Evolutionary conservation across 2,888 invertebrate species (phyloP), one percentile per base, ranked within the genome.

Genomic region (Ischnus inquisitorius): DNA sequence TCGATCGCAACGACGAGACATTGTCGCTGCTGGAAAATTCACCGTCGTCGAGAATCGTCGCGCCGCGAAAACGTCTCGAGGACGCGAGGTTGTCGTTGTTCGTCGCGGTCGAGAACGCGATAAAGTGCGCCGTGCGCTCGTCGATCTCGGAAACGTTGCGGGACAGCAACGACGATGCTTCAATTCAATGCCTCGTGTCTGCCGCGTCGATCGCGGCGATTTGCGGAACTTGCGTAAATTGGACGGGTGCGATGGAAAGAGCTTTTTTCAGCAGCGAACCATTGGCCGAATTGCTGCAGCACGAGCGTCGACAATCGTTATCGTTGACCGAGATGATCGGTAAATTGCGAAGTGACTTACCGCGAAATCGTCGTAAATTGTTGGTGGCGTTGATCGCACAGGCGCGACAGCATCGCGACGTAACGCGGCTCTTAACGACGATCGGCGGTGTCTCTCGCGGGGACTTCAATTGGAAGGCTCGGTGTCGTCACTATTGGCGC

Each of bases 221-320:
- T 39, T 95, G 96, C 89, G 92, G 94, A 12, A 94, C 95, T 1
- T 95, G 95, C 92, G 95, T 96, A 62, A 95, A 95, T 88, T 97
- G 97, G 97, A 96, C 97, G 0, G 90, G 93, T 0, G 95, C 95
- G 87, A 95, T 96, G 16, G 95, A 96, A 71, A 93, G 94, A 14
- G 78, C 84, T 5, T 94, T 94, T 46, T 94, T 95, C 16, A 25
- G 51, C 46, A 2, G 5, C 1, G 22, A 57, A 1, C 92, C 94
- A 3, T 85, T 90, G 1, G 87, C 89, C 68, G 93, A 94, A 0
- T 93, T 96, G 85, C 89, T 91, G 10, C 95, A 95, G 86, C 93
- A 94, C 71, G 89, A 93, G 3, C 92, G 64, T 1, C 62, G 86
- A 62, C 83, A 83, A 57, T 65, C 60, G 1, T 34, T 54, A 0